Base-by-base conservation (phyloP, 2,113 vertebrate species). In the Ceuthmochares aereus region DNA sequence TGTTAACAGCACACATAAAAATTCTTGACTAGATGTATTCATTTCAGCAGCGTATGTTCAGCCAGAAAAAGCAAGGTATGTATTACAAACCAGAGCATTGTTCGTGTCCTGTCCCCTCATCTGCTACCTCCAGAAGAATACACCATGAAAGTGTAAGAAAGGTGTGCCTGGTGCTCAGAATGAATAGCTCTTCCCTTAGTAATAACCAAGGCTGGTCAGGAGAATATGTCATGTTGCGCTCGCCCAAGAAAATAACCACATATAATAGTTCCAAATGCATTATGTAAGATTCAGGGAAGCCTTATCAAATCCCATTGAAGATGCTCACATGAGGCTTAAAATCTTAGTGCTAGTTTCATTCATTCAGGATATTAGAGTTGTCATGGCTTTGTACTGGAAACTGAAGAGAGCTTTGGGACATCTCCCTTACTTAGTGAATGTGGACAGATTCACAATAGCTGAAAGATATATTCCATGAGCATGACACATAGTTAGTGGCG, bases 1-100 rank as follows among this genome's bases (percentile, higher is more conserved):
- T 54, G 29, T 62, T 88, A 89, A 80, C 62, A 91, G 70, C 42
- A 77, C 34, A 80, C 18, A 70, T 80, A 87, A 94, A 90, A 91
- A 85, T 58, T 85, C 47, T 69, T 88, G 49, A 85, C 63, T 42
- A 55, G 36, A 32, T 45, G 18, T 54, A 58, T 88, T 93, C 0
- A 0, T 42, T 93, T 76, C 79, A 69, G 40, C 36, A 80, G 20
- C n/a, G 83, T 59, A 34, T 23, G 36, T 54, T 73, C 59, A 73
- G 26, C 0, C 36, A 5, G 42, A 64, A 87, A 85, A 88, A 30
- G 30, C 30, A 79, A 81, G 10, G 14, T 40, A 54, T 89, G 3
- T 22, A 47, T 59, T 89, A 60, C 0, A 0, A 79, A 59, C 42
- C 10, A 73, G 26, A 37, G 26, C 29, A 17, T 30, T 56, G 14